Conservation (phyloP, 1,140 invertebrate species). For the Himalopsyche phryganea region DNA sequence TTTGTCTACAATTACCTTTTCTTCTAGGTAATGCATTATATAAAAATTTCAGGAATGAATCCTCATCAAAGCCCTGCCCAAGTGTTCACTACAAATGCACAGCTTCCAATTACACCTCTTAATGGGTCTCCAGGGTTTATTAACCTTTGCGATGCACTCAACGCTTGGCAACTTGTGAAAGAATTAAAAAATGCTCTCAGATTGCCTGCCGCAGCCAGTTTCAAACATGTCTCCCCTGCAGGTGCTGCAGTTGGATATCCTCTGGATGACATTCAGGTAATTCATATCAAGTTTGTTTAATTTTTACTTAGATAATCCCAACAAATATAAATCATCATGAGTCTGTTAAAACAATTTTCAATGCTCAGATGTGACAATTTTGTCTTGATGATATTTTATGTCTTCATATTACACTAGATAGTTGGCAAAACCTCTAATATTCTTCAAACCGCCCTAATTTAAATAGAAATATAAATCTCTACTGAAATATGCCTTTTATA, state of each 20-base stretch:
- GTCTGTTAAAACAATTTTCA: too few species aligned
- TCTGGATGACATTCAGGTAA: conserved; percentile 62
- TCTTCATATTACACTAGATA: too few species aligned
- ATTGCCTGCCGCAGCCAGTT: conserved; percentile 91
- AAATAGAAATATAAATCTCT: too few species aligned
- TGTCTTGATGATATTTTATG: too few species aligned
- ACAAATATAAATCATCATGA: too few species aligned
- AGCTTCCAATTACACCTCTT: conserved; percentile 84
- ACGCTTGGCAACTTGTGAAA: conserved; percentile 93
- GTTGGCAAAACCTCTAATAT: too few species aligned
- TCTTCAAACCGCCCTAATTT: too few species aligned
- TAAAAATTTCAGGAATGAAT: conserved; percentile 74
- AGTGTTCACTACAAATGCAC: conserved; percentile 75
- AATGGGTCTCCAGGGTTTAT: conserved; percentile 97
- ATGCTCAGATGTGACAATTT: too few species aligned
- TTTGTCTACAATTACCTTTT: too few species aligned
- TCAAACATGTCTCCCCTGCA: conserved; percentile 97
- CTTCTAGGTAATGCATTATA: too few species aligned
- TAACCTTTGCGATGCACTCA: conserved; percentile 95
- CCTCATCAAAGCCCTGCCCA: conserved; percentile 97
- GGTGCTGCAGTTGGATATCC: conserved; percentile 89
- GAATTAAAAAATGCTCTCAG: conserved; percentile 78
- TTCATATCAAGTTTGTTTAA: not conserved
- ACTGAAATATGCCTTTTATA: too few species aligned
- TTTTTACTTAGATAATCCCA: conserved; percentile 13